phyloP scores from a whole-genome alignment of 2,797 vertebrate species.

The Cyclopterus lumpus region DNA sequence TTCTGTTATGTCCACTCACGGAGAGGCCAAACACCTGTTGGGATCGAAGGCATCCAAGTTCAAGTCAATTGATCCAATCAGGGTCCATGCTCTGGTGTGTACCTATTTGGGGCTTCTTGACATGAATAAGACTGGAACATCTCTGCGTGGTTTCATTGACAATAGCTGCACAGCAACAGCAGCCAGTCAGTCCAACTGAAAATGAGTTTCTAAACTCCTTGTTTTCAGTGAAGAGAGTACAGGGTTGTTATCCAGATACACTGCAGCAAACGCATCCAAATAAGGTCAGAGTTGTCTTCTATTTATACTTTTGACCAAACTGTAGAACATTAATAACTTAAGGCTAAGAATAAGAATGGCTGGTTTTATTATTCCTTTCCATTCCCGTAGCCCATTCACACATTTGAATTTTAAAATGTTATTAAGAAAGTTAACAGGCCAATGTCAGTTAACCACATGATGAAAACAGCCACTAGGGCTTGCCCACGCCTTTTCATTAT shows the following conservation, averaged over 20 bases:
- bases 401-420: constrained; percentile 26
- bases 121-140: constrained; percentile 6
- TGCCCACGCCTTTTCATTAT: constrained; percentile 6
- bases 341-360: constrained; percentile 5
- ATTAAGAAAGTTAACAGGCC: constrained; percentile 29
- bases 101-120: constrained; percentile 15
- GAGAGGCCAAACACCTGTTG: not conserved
- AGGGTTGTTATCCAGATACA: constrained; percentile 11
- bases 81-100: not conserved
- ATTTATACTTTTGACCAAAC: constrained; percentile 8
- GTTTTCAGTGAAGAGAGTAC: not conserved
- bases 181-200: constrained; percentile 11
- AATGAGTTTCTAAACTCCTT: constrained; percentile 6
- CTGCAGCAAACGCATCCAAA: not conserved
- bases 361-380: constrained; percentile 1
- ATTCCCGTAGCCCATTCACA: not conserved
- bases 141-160: constrained; percentile 7
- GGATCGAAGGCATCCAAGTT: not conserved
- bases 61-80: not conserved
- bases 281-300: not conserved
- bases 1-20: not conserved
- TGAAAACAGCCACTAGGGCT: constrained; percentile 4
- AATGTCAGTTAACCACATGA: constrained; percentile 19
- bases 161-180: constrained; percentile 37
- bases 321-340: not conserved